phyloP scores from a whole-genome alignment of 2,797 vertebrate species.

The Tokudaia muenninki region DNA sequence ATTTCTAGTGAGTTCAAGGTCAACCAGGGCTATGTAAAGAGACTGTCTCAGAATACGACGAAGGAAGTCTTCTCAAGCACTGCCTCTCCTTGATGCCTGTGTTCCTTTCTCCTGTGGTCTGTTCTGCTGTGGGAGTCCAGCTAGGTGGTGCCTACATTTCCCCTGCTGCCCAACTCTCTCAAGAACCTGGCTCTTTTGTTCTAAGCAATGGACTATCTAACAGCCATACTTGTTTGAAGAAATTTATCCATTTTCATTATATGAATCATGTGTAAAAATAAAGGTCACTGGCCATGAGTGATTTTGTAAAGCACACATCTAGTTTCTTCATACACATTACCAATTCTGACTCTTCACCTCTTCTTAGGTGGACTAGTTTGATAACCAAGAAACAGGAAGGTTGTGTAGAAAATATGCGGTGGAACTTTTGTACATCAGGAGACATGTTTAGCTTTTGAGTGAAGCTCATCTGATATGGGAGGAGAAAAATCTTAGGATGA shows the following conservation, averaged over 20 bases:
- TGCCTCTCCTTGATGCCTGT: background rate
- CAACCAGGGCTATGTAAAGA: background rate
- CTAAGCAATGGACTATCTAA: background rate
- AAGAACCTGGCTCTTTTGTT: background rate
- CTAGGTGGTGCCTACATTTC: background rate
- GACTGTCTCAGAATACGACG: background rate
- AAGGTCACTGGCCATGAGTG: background rate
- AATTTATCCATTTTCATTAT: background rate
- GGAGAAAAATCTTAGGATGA: background rate
- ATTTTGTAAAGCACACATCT: background rate
- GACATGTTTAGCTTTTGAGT: background rate
- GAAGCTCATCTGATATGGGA: background rate
- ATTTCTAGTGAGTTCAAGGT: background rate
- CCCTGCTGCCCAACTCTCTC: background rate
- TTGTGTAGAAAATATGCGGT: background rate
- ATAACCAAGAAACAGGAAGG: background rate
- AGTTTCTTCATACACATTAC: background rate
- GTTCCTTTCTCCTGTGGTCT: background rate
- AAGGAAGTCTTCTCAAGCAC: background rate
- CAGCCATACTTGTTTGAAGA: background rate
- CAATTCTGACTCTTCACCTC: background rate
- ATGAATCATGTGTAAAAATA: background rate
- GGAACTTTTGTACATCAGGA: background rate
- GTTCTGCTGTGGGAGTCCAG: background rate
- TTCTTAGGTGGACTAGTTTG: background rate